These are phyloP conservation scores for Elephantulus edwardii DNA, from an alignment of 2,113 vertebrate species.

Conservation along the genomic window DNA sequence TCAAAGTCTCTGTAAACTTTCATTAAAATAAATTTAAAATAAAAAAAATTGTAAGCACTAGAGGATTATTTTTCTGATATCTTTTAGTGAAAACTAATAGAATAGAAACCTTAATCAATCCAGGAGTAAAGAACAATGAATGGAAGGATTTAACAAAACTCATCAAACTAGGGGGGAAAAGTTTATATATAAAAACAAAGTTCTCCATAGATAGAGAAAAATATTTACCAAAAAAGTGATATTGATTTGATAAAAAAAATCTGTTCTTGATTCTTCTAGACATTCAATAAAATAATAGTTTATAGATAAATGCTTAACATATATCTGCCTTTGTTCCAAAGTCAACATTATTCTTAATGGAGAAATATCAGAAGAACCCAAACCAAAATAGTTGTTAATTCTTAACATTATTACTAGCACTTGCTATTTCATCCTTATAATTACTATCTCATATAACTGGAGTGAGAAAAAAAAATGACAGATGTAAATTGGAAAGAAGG, in stretches of 20 bases:
- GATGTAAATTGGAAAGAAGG: background rate
- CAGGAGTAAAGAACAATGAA: background rate
- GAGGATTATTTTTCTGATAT: background rate
- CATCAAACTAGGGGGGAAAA: conserved; percentile 31
- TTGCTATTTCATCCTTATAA: no score
- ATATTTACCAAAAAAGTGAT: background rate
- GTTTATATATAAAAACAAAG: no score
- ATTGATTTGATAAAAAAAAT: no score
- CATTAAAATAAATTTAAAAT: no score
- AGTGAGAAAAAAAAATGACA: background rate
- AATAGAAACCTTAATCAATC: background rate
- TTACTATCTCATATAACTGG: conserved; percentile 32
- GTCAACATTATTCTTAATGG: background rate
- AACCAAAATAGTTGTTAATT: background rate
- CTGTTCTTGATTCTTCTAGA: background rate
- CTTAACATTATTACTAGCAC: conserved; percentile 16
- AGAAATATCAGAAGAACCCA: background rate
- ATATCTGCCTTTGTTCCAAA: background rate
- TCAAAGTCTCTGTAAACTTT: no score
- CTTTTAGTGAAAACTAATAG: background rate
- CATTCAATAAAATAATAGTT: background rate
- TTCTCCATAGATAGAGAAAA: conserved; percentile 19
- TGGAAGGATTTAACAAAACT: background rate
- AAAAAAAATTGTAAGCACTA: background rate
- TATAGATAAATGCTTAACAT: background rate